These are phyloP conservation scores for Tamias sibiricus DNA, from an alignment of 2,113 vertebrate genomes.

Conservation along the genomic window DNA sequence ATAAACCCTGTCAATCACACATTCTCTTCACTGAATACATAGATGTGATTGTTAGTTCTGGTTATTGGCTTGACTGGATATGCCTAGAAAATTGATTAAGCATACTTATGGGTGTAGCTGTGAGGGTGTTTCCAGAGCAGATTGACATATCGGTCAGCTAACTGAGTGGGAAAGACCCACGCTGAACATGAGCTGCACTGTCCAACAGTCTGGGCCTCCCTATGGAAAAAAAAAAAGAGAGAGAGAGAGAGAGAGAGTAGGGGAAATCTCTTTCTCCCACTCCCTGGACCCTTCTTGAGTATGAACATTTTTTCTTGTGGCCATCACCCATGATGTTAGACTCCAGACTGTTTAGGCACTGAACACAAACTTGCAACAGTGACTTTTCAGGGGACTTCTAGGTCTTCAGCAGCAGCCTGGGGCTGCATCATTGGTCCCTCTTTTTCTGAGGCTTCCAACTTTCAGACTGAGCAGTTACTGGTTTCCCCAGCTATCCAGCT, in stretches of 20 bases:
- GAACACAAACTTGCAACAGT: too few species aligned
- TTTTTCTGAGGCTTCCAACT: background rate
- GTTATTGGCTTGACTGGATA: background rate
- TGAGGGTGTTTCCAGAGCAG: background rate
- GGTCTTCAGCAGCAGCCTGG: background rate
- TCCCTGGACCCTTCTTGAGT: background rate
- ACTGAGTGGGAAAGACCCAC: background rate
- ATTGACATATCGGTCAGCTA: background rate
- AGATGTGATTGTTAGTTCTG: background rate
- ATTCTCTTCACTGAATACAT: background rate
- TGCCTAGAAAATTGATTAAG: background rate
- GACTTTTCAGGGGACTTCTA: background rate
- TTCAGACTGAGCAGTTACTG: too few species aligned
- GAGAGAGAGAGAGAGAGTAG: too few species aligned
- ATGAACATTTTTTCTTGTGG: background rate
- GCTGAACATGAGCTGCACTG: background rate
- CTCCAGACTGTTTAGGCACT: too few species aligned
- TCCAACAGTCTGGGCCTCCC: background rate
- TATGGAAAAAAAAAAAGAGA: background rate
- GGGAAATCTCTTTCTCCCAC: rapidly evolving
- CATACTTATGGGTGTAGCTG: background rate
- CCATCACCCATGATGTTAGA: background rate
- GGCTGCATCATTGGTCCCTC: background rate
- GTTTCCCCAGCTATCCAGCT: background rate
- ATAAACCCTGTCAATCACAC: background rate